These are phyloP conservation scores for Bellardia pandia DNA, from an alignment of 2,888 invertebrate species.

Conservation along the genomic window DNA sequence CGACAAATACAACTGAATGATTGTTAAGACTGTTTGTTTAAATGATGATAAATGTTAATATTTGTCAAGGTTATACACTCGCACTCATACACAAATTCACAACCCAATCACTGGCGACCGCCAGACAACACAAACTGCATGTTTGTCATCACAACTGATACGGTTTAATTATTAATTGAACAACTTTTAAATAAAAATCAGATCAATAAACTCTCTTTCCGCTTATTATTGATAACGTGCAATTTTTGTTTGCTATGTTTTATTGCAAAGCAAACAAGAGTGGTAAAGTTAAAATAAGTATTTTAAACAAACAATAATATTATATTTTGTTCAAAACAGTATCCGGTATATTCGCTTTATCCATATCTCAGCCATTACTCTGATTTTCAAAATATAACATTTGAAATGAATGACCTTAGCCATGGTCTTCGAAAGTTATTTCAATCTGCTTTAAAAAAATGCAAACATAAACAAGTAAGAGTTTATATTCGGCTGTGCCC, in stretches of 20 bases:
- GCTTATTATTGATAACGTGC: background rate
- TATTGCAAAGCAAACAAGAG: background rate
- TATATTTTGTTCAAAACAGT: no score
- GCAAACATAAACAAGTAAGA: no score
- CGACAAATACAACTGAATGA: conserved; percentile 8
- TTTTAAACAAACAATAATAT: no score
- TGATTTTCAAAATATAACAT: no score
- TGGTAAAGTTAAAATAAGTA: no score
- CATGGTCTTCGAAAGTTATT: no score
- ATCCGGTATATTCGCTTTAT: no score
- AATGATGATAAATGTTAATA: conserved; percentile 37
- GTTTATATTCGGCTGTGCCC: no score
- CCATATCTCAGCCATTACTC: no score
- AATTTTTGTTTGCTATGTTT: conserved; percentile 7
- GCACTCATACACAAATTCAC: background rate
- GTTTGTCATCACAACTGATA: conserved; percentile 39
- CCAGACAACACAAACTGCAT: background rate
- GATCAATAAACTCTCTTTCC: conserved; percentile 43
- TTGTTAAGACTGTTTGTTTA: conserved; percentile 40
- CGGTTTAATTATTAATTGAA: conserved; percentile 45
- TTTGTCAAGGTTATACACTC: conserved; percentile 60
- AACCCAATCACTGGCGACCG: background rate
- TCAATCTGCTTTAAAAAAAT: no score
- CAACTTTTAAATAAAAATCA: conserved; percentile 44
- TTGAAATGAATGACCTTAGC: no score